These are phyloP conservation scores for Delia radicum DNA, from an alignment of 1,140 invertebrate species.

Conservation along the genomic window DNA sequence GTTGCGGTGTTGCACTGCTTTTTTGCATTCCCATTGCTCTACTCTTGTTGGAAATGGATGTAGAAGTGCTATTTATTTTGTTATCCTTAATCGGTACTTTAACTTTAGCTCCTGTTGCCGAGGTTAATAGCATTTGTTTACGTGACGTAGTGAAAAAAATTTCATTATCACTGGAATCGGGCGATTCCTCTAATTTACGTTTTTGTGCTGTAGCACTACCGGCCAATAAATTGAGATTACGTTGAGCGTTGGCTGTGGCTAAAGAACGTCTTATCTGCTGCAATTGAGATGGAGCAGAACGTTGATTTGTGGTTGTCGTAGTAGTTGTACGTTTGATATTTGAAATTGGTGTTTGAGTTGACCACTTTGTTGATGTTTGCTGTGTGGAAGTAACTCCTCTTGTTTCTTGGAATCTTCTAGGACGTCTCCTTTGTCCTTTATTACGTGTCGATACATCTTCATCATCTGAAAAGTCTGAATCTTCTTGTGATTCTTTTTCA, in stretches of 20 bases:
- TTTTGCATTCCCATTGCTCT: background rate
- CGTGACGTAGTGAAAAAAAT: background rate
- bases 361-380: background rate
- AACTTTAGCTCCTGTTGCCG: background rate
- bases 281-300: slow-evolving; percentile 26
- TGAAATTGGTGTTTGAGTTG: background rate
- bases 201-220: slow-evolving; percentile 13
- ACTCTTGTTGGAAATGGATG: background rate
- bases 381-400: background rate
- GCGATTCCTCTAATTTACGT: slow-evolving; percentile 5
- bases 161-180: background rate
- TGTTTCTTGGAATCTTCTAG: background rate
- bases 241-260: background rate
- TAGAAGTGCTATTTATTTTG: background rate
- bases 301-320: background rate
- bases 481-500: slow-evolving; percentile 38
- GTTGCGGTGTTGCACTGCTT: background rate
- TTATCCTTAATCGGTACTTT: background rate
- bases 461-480: slow-evolving; percentile 29
- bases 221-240: background rate
- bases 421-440: background rate
- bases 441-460: background rate
- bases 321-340: background rate
- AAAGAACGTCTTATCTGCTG: slow-evolving; percentile 42
- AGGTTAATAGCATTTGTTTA: background rate